These are phyloP conservation scores for Myxocyprinus asiaticus DNA, from an alignment of 2,113 vertebrate species.

Conservation along the genomic window DNA sequence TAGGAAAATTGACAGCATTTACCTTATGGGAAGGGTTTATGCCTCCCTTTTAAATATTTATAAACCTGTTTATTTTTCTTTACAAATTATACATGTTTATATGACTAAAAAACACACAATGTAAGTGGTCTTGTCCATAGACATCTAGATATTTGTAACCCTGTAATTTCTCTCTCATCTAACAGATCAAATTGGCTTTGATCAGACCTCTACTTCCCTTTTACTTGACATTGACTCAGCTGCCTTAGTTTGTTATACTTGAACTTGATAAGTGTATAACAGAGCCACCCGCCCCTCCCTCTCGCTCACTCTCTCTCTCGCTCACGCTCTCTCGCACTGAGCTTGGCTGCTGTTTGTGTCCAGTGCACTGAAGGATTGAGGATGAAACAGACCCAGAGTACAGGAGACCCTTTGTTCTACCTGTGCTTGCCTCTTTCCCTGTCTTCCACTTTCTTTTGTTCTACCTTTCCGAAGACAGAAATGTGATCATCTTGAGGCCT, in stretches of 20 bases:
- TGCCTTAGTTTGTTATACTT: background rate
- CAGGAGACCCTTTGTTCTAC: conserved; percentile 67
- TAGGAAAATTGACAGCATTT: too few relatives aligned
- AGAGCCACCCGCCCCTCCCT: background rate
- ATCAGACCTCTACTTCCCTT: too few relatives aligned
- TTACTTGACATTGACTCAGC: background rate
- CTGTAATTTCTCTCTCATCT: too few relatives aligned
- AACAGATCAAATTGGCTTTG: too few relatives aligned
- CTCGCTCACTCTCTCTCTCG: background rate
- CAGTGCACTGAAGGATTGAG: conserved; percentile 57
- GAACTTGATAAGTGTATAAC: background rate
- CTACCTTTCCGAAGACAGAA: conserved; percentile 54
- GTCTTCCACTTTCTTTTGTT: conserved; percentile 63
- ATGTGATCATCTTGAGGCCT: conserved; percentile 48
- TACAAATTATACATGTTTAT: too few relatives aligned
- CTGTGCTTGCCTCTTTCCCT: conserved; percentile 58
- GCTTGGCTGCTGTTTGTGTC: conserved; percentile 53
- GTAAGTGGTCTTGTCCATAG: too few relatives aligned
- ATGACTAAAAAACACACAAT: too few relatives aligned
- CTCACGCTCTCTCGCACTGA: background rate
- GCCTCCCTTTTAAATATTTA: too few relatives aligned
- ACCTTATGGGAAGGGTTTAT: too few relatives aligned
- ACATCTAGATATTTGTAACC: too few relatives aligned
- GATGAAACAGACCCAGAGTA: conserved; percentile 51
- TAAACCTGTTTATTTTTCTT: too few relatives aligned